Conservation (phyloP, 2,888 invertebrate species). For the Ecliptopera silaceata region DNA sequence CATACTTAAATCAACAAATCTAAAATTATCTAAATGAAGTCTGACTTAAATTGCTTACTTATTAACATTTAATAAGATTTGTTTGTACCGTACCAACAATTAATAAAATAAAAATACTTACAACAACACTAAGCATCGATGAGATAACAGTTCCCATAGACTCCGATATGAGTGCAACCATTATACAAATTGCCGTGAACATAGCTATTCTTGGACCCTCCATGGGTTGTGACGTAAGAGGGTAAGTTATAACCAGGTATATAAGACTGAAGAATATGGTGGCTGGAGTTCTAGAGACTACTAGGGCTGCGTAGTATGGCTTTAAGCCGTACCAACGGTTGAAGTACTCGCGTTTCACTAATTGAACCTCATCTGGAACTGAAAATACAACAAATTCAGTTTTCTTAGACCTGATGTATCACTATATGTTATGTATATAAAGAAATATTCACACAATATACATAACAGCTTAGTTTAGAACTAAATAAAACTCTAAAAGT, state of each 20-base stretch:
- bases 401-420: no score
- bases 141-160: constrained; percentile 90
- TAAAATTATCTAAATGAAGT: no score
- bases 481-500: no score
- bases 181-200: constrained; percentile 87
- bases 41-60: no score
- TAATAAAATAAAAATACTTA: constrained; percentile 46
- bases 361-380: constrained; percentile 91
- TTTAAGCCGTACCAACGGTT: constrained; percentile 93
- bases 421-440: no score
- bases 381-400: constrained; percentile 52
- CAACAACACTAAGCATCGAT: constrained; percentile 89
- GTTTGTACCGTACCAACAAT: no score
- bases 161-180: constrained; percentile 90
- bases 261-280: constrained; percentile 87
- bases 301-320: constrained; percentile 90
- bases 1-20: no score
- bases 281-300: constrained; percentile 87
- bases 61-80: no score
- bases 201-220: constrained; percentile 86
- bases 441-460: no score
- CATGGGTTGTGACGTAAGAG: constrained; percentile 89
- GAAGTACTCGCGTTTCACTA: constrained; percentile 91
- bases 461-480: no score
- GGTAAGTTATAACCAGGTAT: constrained; percentile 88